Evolutionary conservation across 92 coral and sea anemone genomes (phyloP).

Genomic region (Epizoanthus illoricatus): DNA sequence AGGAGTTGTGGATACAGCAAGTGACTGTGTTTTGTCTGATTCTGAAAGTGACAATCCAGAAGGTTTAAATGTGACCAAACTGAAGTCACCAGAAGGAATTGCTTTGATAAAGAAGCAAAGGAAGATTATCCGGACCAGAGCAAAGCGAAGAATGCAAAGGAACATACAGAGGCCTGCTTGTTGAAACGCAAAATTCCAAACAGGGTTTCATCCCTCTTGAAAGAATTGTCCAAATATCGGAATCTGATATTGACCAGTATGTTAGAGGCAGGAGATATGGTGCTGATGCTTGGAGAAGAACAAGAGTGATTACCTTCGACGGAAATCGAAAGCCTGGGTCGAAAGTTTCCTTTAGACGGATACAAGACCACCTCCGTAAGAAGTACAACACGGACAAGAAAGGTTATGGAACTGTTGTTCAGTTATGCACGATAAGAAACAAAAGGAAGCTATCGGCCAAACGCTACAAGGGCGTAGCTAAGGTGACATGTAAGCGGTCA

Average conservation of each 20-base stretch:
- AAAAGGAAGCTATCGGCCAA: conserved; percentile 58
- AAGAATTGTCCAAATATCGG: conserved; percentile 37
- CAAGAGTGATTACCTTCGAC: conserved; percentile 45
- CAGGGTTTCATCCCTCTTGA: conserved; percentile 41
- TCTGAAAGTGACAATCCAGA: conserved; percentile 51
- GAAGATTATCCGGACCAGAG: conserved; percentile 1
- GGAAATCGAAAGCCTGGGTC: conserved; percentile 41
- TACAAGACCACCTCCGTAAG: conserved; percentile 34
- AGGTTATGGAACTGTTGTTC: conserved; percentile 55
- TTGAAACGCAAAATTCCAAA: conserved; percentile 43
- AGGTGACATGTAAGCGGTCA: conserved; percentile 41
- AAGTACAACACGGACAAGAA: conserved; percentile 45
- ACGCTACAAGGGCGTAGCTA: conserved; percentile 53
- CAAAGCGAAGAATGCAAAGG: conserved; percentile 48
- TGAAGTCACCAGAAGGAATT: conserved; percentile 47
- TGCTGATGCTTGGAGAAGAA: conserved; percentile 65
- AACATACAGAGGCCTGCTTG: conserved; percentile 29
- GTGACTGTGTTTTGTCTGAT: conserved; percentile 19
- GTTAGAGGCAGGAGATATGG: conserved; percentile 53
- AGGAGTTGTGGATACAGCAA: neutral
- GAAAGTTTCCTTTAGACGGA: conserved; percentile 35
- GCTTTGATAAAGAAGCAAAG: conserved; percentile 49
- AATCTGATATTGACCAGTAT: conserved; percentile 25
- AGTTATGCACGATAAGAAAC: conserved; percentile 47
- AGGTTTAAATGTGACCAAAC: conserved; percentile 14